These are phyloP conservation scores for Notechis scutatus DNA, from an alignment of 2,113 vertebrate genomes.

Conservation along the genomic window DNA sequence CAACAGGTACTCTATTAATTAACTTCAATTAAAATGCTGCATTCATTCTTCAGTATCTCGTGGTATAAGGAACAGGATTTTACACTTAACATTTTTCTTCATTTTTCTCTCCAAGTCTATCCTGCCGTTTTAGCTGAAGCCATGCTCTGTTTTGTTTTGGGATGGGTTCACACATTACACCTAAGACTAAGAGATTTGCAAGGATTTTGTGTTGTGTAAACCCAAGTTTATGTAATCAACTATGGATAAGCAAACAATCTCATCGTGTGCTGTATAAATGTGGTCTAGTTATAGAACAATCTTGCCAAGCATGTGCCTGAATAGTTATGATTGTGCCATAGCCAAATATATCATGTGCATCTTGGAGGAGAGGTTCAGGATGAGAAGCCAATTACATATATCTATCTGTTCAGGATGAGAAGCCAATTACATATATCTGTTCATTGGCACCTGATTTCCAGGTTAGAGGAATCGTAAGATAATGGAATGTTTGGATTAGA, in stretches of 20 bases:
- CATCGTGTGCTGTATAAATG: background rate
- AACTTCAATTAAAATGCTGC: background rate
- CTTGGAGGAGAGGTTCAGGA: background rate
- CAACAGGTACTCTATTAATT: background rate
- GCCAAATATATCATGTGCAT: background rate
- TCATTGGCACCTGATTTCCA: background rate
- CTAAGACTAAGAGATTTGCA: background rate
- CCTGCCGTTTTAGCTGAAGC: background rate
- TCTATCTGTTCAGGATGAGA: background rate
- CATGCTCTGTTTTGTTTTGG: background rate
- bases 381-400: background rate
- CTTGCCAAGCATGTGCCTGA: background rate
- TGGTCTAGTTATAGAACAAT: background rate
- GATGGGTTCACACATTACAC: background rate
- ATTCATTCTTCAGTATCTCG: background rate
- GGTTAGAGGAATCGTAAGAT: background rate
- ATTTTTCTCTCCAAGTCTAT: background rate
- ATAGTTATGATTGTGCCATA: background rate
- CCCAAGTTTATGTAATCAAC: background rate
- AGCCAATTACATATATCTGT: background rate
- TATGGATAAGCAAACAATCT: background rate
- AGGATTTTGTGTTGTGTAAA: background rate
- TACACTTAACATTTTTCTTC: background rate
- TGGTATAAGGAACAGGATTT: background rate
- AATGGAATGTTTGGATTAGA: background rate